phyloP scores from a whole-genome alignment of 2,888 invertebrate genomes.

The Nineta flava region DNA sequence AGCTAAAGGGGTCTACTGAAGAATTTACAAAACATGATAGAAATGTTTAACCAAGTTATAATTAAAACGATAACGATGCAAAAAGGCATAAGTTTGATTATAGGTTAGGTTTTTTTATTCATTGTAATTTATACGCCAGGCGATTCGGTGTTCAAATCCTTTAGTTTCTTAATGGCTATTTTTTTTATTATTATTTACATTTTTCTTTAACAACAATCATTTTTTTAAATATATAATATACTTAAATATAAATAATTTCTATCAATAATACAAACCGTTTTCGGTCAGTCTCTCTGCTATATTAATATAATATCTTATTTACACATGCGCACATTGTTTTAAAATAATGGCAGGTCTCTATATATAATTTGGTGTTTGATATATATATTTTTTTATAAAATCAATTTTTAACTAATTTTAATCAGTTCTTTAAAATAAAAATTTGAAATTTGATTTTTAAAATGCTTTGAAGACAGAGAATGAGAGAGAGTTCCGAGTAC shows the following conservation, averaged over 20 bases:
- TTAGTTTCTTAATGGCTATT: constrained; percentile 5
- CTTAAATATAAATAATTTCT: constrained; percentile 4
- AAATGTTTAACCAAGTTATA: no score
- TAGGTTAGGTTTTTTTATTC: not conserved
- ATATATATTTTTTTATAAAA: no score
- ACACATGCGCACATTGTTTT: constrained; percentile 5
- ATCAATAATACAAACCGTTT: constrained; percentile 4
- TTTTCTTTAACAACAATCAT: constrained; percentile 6
- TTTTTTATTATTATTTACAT: constrained; percentile 3
- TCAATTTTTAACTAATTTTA: no score
- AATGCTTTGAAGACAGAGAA: no score
- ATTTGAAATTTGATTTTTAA: no score
- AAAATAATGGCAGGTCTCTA: not conserved
- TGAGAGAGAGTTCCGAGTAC: no score
- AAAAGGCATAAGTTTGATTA: not conserved
- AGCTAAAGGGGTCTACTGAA: no score
- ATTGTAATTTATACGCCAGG: constrained; percentile 1
- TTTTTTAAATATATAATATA: not conserved
- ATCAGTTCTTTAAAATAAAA: no score
- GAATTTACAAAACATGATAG: no score
- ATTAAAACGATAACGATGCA: no score
- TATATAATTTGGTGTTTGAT: not conserved
- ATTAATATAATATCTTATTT: constrained; percentile 3
- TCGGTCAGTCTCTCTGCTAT: constrained; percentile 7
- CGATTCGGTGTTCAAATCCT: constrained; percentile 7